Evolutionary conservation across 2,888 invertebrate species (phyloP).

Genomic region (Hecatera dysodea): DNA sequence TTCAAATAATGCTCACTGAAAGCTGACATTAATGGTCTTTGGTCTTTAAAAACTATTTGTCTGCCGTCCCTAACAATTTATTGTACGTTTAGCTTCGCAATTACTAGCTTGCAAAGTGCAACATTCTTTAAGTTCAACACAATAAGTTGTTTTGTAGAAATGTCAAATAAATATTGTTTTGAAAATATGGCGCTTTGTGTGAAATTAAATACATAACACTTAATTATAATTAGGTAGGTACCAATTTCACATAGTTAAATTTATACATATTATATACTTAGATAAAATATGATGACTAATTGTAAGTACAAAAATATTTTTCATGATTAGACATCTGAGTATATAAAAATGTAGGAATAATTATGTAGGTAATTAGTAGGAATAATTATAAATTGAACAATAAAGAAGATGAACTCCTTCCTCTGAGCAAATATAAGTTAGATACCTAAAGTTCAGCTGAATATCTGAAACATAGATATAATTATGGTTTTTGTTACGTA

Average conservation of each 20-base stretch:
- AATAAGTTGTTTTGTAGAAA: constrained; percentile 1
- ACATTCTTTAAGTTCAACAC: constrained; percentile 41
- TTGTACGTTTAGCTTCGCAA: not conserved
- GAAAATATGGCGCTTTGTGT: not conserved
- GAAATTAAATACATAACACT: not conserved
- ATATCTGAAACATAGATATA: too few relatives aligned
- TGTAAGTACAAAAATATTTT: too few relatives aligned
- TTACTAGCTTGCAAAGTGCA: constrained; percentile 27
- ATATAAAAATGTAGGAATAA: too few relatives aligned
- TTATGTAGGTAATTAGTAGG: too few relatives aligned
- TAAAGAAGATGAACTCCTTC: not conserved
- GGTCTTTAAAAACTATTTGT: constrained; percentile 28
- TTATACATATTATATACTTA: too few relatives aligned
- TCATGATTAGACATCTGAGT: too few relatives aligned
- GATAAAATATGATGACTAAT: too few relatives aligned
- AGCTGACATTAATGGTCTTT: constrained; percentile 21
- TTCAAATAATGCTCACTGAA: constrained; percentile 24
- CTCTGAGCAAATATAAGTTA: not conserved
- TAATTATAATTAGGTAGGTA: too few relatives aligned
- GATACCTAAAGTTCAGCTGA: not conserved
- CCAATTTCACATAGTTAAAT: too few relatives aligned
- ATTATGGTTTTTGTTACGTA: too few relatives aligned
- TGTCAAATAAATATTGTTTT: not conserved
- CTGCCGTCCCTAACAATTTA: constrained; percentile 1
- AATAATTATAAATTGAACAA: not conserved